Conservation (phyloP, 2,797 vertebrate species). For the Clarias laeviceps region DNA sequence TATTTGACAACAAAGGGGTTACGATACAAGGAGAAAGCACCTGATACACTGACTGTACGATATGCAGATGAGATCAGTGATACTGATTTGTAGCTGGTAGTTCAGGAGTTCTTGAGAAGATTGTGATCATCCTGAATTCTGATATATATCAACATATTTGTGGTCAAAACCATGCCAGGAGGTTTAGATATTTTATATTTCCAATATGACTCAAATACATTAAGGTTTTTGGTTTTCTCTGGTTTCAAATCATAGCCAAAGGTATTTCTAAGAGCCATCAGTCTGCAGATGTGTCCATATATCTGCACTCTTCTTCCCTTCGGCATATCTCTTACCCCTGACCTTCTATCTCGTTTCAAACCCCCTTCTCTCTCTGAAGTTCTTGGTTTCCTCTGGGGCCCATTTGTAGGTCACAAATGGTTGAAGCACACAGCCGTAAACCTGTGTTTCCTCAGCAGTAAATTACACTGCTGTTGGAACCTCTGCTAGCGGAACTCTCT, state of each 20-base stretch:
- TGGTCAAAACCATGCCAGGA: not conserved
- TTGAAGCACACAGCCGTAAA: conserved; percentile 52
- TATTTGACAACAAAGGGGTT: not conserved
- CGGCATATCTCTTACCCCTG: conserved; percentile 31
- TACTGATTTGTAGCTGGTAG: not conserved
- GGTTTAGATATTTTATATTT: not conserved
- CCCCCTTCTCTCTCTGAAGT: conserved; percentile 41
- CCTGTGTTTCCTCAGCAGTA: conserved; percentile 51
- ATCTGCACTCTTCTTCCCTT: not conserved
- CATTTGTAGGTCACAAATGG: conserved; percentile 60
- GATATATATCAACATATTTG: not conserved
- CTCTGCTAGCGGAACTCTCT: conserved; percentile 41
- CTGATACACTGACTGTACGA: not conserved
- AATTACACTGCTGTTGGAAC: conserved; percentile 48
- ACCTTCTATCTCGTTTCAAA: conserved; percentile 15
- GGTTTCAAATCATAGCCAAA: not conserved
- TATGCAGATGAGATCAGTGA: not conserved
- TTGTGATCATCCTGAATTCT: not conserved
- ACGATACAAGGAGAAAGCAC: not conserved
- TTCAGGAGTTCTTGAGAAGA: not conserved
- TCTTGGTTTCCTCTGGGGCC: conserved; percentile 49
- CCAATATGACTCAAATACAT: not conserved
- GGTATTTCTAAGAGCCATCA: not conserved
- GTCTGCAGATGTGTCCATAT: not conserved
- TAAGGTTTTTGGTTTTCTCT: not conserved